phyloP scores from a whole-genome alignment of 2,888 invertebrate species.

The Philaethria dido region DNA sequence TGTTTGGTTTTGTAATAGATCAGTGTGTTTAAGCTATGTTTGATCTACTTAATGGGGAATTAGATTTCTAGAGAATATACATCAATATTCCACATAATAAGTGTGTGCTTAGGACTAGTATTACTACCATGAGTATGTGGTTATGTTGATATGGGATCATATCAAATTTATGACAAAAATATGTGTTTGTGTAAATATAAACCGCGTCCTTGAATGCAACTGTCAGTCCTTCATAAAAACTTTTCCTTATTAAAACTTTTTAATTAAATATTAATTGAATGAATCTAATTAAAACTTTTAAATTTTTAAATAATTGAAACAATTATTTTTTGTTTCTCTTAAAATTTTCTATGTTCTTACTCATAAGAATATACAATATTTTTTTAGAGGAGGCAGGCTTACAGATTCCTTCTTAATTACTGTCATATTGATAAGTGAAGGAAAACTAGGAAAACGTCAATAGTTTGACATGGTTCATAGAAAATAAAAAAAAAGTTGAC shows the following conservation, averaged over 20 bases:
- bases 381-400: too few relatives aligned
- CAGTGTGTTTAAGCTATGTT: background rate
- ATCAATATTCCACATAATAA: background rate
- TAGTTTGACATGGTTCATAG: too few relatives aligned
- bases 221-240: background rate
- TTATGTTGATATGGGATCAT: background rate
- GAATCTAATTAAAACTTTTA: background rate
- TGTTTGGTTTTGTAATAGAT: constrained; percentile 16
- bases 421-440: too few relatives aligned
- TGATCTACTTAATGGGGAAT: constrained; percentile 13
- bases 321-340: too few relatives aligned
- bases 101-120: background rate
- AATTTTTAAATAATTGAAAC: background rate
- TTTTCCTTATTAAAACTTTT: background rate
- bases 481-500: too few relatives aligned
- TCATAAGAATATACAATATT: too few relatives aligned
- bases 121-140: background rate
- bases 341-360: too few relatives aligned
- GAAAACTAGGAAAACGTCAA: too few relatives aligned
- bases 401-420: too few relatives aligned
- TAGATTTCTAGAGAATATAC: constrained; percentile 13
- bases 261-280: background rate
- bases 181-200: background rate
- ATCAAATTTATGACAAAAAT: background rate
- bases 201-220: background rate